Evolutionary conservation across 2,113 vertebrate genomes (phyloP).

Genomic region (Axis porcinus): DNA sequence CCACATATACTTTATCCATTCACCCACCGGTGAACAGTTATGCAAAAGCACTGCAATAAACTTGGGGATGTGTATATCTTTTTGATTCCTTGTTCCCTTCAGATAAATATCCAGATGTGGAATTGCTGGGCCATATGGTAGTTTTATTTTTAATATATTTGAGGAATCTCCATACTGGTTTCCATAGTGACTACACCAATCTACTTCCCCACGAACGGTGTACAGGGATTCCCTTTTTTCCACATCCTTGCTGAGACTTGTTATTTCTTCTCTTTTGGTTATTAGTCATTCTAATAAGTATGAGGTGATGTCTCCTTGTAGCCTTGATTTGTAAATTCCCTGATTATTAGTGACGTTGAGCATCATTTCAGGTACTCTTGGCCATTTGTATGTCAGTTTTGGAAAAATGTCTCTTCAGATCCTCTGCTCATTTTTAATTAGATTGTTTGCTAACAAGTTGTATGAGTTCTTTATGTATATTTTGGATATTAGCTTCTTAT

Average conservation of each 20-base stretch:
- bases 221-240: not conserved
- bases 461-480: not conserved
- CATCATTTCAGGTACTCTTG: not conserved
- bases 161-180: not conserved
- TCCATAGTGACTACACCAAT: no score
- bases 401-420: not conserved
- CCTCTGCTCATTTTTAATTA: not conserved
- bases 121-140: not conserved
- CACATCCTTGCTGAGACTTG: not conserved
- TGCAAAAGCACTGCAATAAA: not conserved
- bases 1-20: not conserved
- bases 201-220: not conserved
- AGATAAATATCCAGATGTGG: not conserved
- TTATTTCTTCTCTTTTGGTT: not conserved
- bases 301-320: not conserved
- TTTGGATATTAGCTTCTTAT: not conserved
- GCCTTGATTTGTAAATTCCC: not conserved
- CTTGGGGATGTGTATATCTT: not conserved
- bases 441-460: not conserved
- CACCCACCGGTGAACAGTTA: not conserved
- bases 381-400: not conserved
- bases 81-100: not conserved
- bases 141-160: not conserved
- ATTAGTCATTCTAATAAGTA: not conserved
- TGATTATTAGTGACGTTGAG: not conserved